phyloP scores from a whole-genome alignment of 2,888 invertebrate species.

The Cheilosia grossa region DNA sequence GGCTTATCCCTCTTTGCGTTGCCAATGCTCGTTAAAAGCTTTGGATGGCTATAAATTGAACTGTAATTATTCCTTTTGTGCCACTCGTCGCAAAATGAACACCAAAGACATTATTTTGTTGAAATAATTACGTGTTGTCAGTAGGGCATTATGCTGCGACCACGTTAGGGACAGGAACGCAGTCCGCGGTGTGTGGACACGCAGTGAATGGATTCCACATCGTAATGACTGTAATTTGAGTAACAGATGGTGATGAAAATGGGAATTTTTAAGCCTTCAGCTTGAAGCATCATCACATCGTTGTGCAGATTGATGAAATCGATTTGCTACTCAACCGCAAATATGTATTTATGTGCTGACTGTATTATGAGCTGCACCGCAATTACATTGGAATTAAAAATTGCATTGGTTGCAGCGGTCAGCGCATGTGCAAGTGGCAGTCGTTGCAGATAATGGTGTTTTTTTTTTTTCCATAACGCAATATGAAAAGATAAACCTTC shows the following conservation, averaged over 20 bases:
- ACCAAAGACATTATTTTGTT: background rate
- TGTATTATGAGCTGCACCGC: conserved; percentile 28
- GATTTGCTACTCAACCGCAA: conserved; percentile 29
- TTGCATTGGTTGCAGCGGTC: conserved; percentile 37
- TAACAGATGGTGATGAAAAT: conserved; percentile 66
- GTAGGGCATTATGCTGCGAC: conserved; percentile 26
- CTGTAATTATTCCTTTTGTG: conserved; percentile 16
- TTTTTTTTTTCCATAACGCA: background rate
- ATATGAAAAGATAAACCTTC: background rate
- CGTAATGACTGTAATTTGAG: conserved; percentile 67
- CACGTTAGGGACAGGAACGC: too few species aligned
- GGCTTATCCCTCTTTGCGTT: background rate
- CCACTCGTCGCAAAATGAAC: conserved; percentile 2
- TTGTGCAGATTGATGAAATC: conserved; percentile 51
- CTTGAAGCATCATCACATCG: conserved; percentile 63
- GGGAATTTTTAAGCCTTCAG: conserved; percentile 56
- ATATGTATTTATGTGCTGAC: conserved; percentile 7
- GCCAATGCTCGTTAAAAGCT: background rate
- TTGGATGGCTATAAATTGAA: background rate
- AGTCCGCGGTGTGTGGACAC: conserved; percentile 3
- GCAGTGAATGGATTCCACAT: conserved; percentile 13
- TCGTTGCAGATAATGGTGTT: background rate
- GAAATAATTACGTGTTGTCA: conserved; percentile 43
- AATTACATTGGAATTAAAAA: conserved; percentile 51
- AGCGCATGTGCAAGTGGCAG: background rate